Percentiles rank a stretch among this genome's conserved stretches.
These are phyloP conservation scores for Parotia lawesii DNA, from an alignment of 2,113 vertebrate genomes.

Conservation along the genomic window DNA sequence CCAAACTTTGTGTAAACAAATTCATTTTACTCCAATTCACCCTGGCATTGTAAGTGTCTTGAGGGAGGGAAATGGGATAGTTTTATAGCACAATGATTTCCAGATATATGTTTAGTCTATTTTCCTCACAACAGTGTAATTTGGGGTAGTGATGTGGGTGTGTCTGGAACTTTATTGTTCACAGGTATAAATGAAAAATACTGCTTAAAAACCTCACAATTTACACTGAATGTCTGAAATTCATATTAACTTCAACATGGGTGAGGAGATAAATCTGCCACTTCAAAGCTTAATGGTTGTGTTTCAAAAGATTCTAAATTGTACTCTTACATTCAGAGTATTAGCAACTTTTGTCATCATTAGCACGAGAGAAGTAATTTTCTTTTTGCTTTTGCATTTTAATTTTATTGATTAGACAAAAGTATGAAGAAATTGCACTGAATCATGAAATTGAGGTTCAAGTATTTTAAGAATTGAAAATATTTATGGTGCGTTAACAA, in stretches of 20 bases:
- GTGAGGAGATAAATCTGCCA: background rate
- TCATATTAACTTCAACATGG: background rate
- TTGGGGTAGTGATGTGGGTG: background rate
- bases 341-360: background rate
- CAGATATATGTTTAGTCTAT: background rate
- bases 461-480: background rate
- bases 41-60: background rate
- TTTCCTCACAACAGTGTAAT: background rate
- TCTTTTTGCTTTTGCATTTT: background rate
- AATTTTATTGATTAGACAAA: background rate
- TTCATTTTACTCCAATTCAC: background rate
- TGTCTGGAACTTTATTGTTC: background rate
- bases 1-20: background rate
- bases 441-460: background rate
- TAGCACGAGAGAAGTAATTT: background rate
- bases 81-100: background rate
- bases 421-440: background rate
- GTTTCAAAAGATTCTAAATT: background rate
- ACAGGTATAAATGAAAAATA: background rate
- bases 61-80: background rate
- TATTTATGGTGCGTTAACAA: background rate
- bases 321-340: background rate
- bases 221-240: background rate
- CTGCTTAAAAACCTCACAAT: background rate
- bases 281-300: background rate